These are phyloP conservation scores for Hexactinellida sp. DNA, from an alignment of 37 sponge, comb jelly and placozoan species.

Conservation along the genomic window DNA sequence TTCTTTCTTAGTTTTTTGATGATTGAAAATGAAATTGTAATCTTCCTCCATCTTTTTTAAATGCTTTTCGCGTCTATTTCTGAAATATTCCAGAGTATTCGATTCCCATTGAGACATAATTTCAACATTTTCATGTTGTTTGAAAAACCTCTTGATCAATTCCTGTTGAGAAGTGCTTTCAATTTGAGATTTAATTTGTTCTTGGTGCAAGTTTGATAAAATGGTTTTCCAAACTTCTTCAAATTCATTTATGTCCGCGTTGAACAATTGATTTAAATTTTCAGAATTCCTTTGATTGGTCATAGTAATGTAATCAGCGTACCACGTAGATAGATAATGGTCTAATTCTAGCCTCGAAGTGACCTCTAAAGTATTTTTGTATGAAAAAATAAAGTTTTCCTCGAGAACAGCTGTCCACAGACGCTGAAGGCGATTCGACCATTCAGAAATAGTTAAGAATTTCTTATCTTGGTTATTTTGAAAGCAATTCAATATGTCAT, in stretches of 20 bases:
- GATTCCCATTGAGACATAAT: neutral
- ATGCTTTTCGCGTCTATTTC: neutral
- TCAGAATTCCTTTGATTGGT: neutral
- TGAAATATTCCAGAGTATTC: neutral
- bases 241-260: neutral
- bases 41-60: neutral
- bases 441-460: neutral
- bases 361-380: constrained; percentile 24
- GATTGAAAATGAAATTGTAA: neutral
- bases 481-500: neutral
- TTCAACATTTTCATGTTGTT: neutral
- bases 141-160: neutral
- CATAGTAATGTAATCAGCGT: neutral
- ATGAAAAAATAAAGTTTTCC: constrained; percentile 32
- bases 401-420: constrained; percentile 29
- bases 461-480: neutral
- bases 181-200: neutral
- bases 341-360: constrained; percentile 20
- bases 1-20: neutral
- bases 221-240: neutral
- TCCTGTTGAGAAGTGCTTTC: neutral
- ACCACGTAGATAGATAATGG: constrained; percentile 1
- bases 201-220: neutral
- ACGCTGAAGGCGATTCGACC: neutral
- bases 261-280: neutral